A percentile compares a stretch with the other conserved stretches of the same genome.
Conservation (phyloP, 2,888 invertebrate genomes). For the Polymixis lichenea region DNA sequence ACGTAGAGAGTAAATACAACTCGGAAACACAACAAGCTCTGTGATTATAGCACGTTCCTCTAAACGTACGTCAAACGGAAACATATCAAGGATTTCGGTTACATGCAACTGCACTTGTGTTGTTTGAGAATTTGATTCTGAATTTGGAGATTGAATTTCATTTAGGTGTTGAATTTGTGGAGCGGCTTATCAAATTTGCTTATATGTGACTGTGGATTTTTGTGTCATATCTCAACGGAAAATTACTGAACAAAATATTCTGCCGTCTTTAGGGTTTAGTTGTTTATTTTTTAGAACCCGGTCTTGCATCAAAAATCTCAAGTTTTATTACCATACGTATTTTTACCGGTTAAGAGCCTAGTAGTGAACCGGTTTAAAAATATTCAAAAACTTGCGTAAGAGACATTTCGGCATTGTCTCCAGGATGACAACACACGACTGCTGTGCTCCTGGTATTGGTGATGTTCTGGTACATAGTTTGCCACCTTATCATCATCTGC, state of each 20-base stretch:
- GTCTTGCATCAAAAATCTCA: background rate
- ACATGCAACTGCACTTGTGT: background rate
- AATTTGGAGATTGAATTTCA: constrained; percentile 17
- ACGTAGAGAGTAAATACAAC: background rate
- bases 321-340: background rate
- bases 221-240: background rate
- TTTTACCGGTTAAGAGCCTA: background rate
- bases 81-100: constrained; percentile 38
- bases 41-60: constrained; percentile 22
- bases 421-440: background rate
- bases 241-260: background rate
- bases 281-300: background rate
- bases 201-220: background rate
- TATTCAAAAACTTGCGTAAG: background rate
- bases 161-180: background rate
- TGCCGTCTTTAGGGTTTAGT: background rate
- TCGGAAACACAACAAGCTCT: constrained; percentile 2
- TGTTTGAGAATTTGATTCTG: constrained; percentile 29
- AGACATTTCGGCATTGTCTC: no score
- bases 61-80: constrained; percentile 32
- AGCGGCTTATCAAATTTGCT: background rate
- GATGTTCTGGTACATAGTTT: background rate
- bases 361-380: background rate
- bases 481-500: no score
- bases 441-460: background rate